phyloP scores from a whole-genome alignment of 2,797 vertebrate genomes.

The Gobio occitaniae region DNA sequence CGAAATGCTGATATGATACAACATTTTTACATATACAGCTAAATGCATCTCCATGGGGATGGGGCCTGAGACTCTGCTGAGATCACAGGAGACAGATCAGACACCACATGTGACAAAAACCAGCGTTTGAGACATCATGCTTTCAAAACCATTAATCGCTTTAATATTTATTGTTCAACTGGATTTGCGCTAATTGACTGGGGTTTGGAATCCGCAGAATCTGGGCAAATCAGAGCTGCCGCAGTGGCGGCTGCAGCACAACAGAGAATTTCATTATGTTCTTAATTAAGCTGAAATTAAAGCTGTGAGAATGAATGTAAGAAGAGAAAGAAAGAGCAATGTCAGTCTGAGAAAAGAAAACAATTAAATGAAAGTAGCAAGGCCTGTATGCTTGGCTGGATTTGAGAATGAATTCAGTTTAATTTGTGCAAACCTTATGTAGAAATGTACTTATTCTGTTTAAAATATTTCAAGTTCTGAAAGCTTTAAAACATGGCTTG shows the following conservation, averaged over 20 bases:
- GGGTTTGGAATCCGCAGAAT: background rate
- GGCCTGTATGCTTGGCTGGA: background rate
- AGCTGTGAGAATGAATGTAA: background rate
- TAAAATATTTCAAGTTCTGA: background rate
- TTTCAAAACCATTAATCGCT: constrained; percentile 34
- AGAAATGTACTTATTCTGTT: background rate
- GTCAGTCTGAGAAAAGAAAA: background rate
- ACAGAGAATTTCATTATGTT: constrained; percentile 33
- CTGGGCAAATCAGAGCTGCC: background rate
- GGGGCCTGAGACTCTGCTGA: background rate
- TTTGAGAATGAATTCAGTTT: constrained; percentile 5
- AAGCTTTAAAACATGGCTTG: background rate
- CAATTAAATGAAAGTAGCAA: constrained; percentile 1
- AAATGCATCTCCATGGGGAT: too few relatives aligned
- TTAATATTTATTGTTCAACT: constrained; percentile 40
- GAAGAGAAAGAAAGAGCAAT: too few relatives aligned
- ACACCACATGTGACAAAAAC: background rate
- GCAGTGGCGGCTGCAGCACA: background rate
- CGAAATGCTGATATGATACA: too few relatives aligned
- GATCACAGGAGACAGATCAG: too few relatives aligned
- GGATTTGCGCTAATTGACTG: constrained; percentile 47
- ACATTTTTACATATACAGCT: too few relatives aligned
- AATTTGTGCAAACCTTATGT: background rate
- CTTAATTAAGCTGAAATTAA: constrained; percentile 40
- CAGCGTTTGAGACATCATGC: constrained; percentile 17